phyloP scores from a whole-genome alignment of 1,140 invertebrate species.

The Platorchestia sp. region DNA sequence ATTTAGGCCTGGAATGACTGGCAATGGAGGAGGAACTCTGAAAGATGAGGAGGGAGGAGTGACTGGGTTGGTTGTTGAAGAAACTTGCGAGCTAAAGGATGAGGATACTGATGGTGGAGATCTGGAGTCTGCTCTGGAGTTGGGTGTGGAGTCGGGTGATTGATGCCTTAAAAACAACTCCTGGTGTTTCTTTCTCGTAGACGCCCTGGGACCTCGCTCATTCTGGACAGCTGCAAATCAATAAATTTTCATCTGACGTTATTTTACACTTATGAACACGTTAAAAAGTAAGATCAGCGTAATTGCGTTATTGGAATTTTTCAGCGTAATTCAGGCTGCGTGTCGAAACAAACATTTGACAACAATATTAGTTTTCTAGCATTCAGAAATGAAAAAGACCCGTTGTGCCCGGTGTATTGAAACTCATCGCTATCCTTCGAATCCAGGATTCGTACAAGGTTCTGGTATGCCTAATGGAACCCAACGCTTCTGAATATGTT shows the following conservation, averaged over 20 bases:
- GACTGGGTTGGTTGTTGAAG: conserved; percentile 8
- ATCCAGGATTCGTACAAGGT: background rate
- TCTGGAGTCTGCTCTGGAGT: conserved; percentile 44
- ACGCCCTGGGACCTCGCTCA: conserved; percentile 3
- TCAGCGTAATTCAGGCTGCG: background rate
- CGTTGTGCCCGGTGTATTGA: no score
- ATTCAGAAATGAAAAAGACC: no score
- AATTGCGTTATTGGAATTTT: background rate
- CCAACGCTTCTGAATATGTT: background rate
- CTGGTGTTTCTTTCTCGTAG: conserved; percentile 37
- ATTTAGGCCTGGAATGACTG: conserved; percentile 1
- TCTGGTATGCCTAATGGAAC: background rate
- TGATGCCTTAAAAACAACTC: background rate
- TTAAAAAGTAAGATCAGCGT: background rate
- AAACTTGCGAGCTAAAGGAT: background rate
- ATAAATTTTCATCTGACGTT: background rate
- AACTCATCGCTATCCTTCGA: no score
- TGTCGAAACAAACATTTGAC: background rate
- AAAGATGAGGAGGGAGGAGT: conserved; percentile 28
- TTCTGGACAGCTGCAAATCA: background rate
- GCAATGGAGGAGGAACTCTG: conserved; percentile 12
- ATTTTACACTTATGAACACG: background rate
- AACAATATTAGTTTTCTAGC: no score
- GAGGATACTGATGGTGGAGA: conserved; percentile 25
- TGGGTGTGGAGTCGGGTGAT: conserved; percentile 27